A percentile compares a stretch with the other conserved stretches of the same genome.
Evolutionary conservation across 2,888 invertebrate species (phyloP).

Genomic region (Yponomeuta malinellus): DNA sequence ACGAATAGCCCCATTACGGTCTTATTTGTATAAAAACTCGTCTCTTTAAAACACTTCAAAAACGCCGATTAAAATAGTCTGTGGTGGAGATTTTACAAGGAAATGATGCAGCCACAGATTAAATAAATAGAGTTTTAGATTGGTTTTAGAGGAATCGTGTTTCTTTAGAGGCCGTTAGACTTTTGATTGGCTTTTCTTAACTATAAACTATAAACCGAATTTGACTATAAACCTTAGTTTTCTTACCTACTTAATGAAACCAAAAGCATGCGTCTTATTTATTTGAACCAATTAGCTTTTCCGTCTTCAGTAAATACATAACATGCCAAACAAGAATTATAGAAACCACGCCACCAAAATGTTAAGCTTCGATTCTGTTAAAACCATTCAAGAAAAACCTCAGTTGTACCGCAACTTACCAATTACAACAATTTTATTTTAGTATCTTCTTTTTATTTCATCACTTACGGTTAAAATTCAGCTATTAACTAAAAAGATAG

Average conservation of each 20-base stretch:
- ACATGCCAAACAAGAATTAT: slow-evolving; percentile 50
- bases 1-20: too few species aligned
- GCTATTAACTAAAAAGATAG: slow-evolving; percentile 26
- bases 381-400: slow-evolving; percentile 41
- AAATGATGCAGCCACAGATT: too few species aligned
- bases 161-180: too few species aligned
- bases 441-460: slow-evolving; percentile 19
- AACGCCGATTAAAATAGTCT: too few species aligned
- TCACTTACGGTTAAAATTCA: slow-evolving; percentile 20
- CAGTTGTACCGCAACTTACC: slow-evolving; percentile 61
- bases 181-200: too few species aligned
- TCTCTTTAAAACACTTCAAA: too few species aligned
- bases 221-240: neutral
- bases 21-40: too few species aligned
- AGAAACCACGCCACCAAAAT: slow-evolving; percentile 63
- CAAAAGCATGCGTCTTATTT: slow-evolving; percentile 55
- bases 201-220: too few species aligned
- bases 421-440: slow-evolving; percentile 12
- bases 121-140: too few species aligned
- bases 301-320: slow-evolving; percentile 20
- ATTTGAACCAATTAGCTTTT: slow-evolving; percentile 23
- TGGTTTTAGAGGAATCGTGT: too few species aligned
- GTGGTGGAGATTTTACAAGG: too few species aligned
- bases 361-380: slow-evolving; percentile 45
- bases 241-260: slow-evolving; percentile 20